Conservation (phyloP, 2,888 invertebrate genomes). For the Buathra laborator region DNA sequence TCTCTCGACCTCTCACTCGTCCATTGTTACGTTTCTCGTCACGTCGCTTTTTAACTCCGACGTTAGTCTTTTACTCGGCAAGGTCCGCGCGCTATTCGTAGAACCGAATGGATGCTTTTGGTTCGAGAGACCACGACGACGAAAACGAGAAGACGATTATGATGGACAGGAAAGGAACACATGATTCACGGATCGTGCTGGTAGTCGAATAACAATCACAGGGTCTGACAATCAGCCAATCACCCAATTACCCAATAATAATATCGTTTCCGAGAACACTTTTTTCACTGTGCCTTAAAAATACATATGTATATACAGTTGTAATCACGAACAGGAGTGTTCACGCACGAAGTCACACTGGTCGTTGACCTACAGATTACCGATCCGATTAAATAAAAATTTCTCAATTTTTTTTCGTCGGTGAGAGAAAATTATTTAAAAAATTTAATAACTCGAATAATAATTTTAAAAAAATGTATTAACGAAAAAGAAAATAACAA, state of each 20-base stretch:
- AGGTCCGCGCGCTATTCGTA: background rate
- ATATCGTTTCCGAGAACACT: constrained; percentile 13
- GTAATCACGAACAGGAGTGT: background rate
- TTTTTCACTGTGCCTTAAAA: background rate
- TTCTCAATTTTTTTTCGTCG: background rate
- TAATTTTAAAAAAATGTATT: too few species aligned
- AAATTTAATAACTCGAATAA: too few species aligned
- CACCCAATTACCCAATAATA: constrained; percentile 10
- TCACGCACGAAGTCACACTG: background rate
- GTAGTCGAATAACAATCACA: background rate
- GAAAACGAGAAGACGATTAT: constrained; percentile 8
- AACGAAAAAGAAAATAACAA: too few species aligned
- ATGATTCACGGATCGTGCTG: background rate
- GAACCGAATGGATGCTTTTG: background rate
- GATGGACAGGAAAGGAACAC: constrained; percentile 12
- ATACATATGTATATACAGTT: background rate
- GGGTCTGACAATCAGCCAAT: constrained; percentile 10
- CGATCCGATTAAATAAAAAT: background rate
- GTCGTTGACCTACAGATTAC: background rate
- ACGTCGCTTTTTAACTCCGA: constrained; percentile 15
- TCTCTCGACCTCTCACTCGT: constrained; percentile 30
- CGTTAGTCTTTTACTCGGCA: background rate
- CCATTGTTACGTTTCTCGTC: constrained; percentile 49
- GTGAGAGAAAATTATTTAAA: background rate
- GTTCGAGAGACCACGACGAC: constrained; percentile 3